Base-by-base conservation (phyloP, 2,888 invertebrate genomes). In the Pseudoips prasinana region DNA sequence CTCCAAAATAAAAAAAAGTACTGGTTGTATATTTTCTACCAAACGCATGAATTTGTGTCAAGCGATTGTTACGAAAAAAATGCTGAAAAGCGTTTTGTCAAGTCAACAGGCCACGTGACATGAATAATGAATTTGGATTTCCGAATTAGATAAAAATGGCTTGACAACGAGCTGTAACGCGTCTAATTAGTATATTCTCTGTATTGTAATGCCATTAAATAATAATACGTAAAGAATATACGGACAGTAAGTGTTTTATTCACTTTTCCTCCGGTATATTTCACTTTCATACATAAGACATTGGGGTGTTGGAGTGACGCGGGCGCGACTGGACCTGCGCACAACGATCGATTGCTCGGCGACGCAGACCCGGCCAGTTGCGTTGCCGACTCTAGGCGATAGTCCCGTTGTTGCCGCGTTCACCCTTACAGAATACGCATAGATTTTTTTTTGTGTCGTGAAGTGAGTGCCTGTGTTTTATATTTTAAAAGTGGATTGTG, bases 221-320 rank as follows among this genome's bases (percentile, higher is more conserved):
- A 32, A 33, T 2, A 19, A 6, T 9, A 9, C n/a, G 23, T 25
- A 23, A 25, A 19, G 29, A 30, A 33, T 44, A 33, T n/a, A n/a
- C n/a, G 32, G 33, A 39, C 10, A 19, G 29, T 25, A 28, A 33
- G 33, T 58, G 47, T 64, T 77, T 58, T 75, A 51, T 75, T 74
- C 74, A 75, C 72, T 77, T 75, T 80, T 75, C 71, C 73, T 62
- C 64, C 64, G 65, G 68, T 69, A 68, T 71, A 14, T 14, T 14
- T 67, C 69, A 64, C 71, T 78, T 75, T 82, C 84, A 86, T 86
- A 86, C 84, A 87, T 85, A 86, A 87, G 85, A 84, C 81, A 86
- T 85, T 66, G 76, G 71, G 75, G 72, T 70, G 68, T 59, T 58
- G 68, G 64, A 58, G 63, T 74, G 77, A 73, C 76, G 81, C 72